Base-by-base conservation (phyloP, 1,140 invertebrate genomes). In the Drosophila sproati region DNA sequence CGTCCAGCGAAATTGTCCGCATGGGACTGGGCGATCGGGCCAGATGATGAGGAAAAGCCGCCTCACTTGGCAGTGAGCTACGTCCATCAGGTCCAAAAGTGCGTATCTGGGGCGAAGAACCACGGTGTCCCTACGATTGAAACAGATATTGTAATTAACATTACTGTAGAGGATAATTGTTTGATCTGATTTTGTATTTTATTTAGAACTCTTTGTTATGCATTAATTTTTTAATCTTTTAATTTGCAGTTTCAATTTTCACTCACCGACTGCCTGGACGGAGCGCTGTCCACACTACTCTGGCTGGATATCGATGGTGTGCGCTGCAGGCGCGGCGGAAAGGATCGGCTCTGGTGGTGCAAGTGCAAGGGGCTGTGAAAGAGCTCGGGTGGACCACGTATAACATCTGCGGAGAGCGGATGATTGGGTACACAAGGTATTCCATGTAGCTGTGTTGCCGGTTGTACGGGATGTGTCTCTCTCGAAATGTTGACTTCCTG, bases 281-380 rank as follows among this genome's bases (percentile, higher is more conserved):
- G 94, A 64, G 94, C 95, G 82, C 95, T 95, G 80, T 97, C 96
- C 37, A 96, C 93, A 77, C 96, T 96, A 91, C 95, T 95, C 85
- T 97, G 96, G 10, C 96, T 97, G n/a, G 96, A 96, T 59, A 96
- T 95, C 8, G 96, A 96, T 10, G 96, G 95, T 2, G 96, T 97
- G 47, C 96, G 93, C 35, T 93, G 93, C 32, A 95, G 87, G 47
- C 93, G 91, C 31, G 94, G 94, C 72, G 93, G 94, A 79, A 93
- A 93, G 29, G 92, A 92, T 48, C 91, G 90, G 48, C 91, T 92
- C 73, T 92, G 92, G 69, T 93, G 89, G 60, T 92, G 91, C 69
- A 91, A 82, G 69, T 92, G 92, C 48, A 92, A 77, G 1, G 92
- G 92, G 64, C 91, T 92, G 76, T 92, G 92, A 39, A 88, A 82